These are phyloP conservation scores for Rachycentron canadum DNA, from an alignment of 2,797 vertebrate genomes.

Conservation along the genomic window DNA sequence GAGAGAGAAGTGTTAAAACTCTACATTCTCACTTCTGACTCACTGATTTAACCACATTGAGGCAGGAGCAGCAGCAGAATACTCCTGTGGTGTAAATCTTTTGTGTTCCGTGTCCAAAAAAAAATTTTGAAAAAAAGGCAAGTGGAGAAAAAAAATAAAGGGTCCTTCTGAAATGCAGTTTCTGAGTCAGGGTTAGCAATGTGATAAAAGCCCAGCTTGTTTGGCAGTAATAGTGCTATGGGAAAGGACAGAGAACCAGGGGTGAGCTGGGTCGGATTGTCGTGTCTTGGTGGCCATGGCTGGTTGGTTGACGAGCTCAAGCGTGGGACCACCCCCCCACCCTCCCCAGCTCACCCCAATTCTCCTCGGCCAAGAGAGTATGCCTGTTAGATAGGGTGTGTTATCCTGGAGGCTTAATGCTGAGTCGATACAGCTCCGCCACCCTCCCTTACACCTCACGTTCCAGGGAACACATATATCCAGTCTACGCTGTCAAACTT, in stretches of 20 bases:
- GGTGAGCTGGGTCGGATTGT: conserved; percentile 52
- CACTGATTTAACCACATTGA: conserved; percentile 94
- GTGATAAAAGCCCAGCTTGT: conserved; percentile 93
- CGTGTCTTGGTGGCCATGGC: conserved; percentile 42
- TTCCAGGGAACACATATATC: conserved; percentile 81
- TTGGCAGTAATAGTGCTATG: conserved; percentile 84
- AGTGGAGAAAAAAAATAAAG: conserved; percentile 55
- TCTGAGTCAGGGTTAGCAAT: conserved; percentile 91
- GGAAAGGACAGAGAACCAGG: conserved; percentile 66
- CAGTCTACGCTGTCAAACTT: conserved; percentile 84
- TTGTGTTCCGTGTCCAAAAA: conserved; percentile 81
- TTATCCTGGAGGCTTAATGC: conserved; percentile 72
- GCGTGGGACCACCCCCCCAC: conserved; percentile 34
- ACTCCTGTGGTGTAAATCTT: conserved; percentile 91
- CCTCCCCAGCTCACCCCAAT: conserved; percentile 37
- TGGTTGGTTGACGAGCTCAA: conserved; percentile 51
- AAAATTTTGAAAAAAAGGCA: conserved; percentile 21
- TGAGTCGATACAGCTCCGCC: conserved; percentile 79
- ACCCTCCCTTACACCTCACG: conserved; percentile 83
- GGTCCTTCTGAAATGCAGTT: conserved; percentile 86
- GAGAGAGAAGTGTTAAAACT: conserved; percentile 96
- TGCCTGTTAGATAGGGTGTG: conserved; percentile 64
- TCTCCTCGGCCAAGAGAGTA: conserved; percentile 49
- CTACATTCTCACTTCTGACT: conserved; percentile 98
- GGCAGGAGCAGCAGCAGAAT: conserved; percentile 89